Conservation (phyloP, 1,140 invertebrate genomes). For the Polyergus mexicanus region DNA sequence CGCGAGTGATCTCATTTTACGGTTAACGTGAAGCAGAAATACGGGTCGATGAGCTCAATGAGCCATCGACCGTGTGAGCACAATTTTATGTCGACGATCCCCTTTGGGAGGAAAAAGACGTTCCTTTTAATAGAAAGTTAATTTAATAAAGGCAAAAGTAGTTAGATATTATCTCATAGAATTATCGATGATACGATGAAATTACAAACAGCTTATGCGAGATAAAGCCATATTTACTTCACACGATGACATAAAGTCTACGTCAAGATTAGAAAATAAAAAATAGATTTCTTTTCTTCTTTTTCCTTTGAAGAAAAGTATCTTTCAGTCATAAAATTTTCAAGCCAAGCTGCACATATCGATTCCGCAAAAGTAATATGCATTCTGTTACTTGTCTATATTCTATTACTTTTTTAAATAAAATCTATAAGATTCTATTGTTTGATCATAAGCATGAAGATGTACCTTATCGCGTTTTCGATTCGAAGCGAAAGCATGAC, state of each 20-base stretch:
- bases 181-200: conserved; percentile 32
- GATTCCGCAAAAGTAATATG: not conserved
- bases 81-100: conserved; percentile 59
- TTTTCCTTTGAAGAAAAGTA: not conserved
- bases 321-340: not conserved
- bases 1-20: conserved; percentile 43
- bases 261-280: not conserved
- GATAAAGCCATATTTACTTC: not conserved
- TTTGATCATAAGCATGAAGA: conserved; percentile 33
- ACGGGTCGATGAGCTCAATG: conserved; percentile 54
- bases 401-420: conserved; percentile 16
- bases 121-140: conserved; percentile 57
- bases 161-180: conserved; percentile 45
- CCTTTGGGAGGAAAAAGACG: conserved; percentile 25
- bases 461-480: conserved; percentile 5
- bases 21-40: conserved; percentile 46
- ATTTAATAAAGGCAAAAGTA: conserved; percentile 36
- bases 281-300: not conserved
- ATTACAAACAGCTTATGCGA: conserved; percentile 23
- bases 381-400: not conserved
- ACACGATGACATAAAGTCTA: not conserved
- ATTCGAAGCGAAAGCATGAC: conserved; percentile 12
- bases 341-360: not conserved
- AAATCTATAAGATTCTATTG: conserved; percentile 1
- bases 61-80: conserved; percentile 33